Evolutionary conservation across 2,113 vertebrate species (phyloP), one percentile per base, ranked within the genome.

Genomic region (Pachycephala philippinensis): DNA sequence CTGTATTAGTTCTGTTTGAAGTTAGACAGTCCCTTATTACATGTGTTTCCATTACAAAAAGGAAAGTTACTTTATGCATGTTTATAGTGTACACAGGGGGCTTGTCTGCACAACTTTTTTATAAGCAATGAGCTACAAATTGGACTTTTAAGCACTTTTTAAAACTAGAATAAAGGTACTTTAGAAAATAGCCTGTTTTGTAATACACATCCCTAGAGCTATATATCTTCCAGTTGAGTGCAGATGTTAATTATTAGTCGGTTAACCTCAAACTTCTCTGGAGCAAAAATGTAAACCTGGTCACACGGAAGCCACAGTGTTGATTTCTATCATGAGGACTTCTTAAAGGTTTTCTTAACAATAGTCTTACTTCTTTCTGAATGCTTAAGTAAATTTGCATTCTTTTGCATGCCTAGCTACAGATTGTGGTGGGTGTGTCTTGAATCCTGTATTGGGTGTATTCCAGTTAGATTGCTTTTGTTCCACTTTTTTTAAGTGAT

Each of bases 191-290:
- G 57, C 33, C 11, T 87, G 74, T 95, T 97, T 94, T 94, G 84
- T 95, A 93, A 94, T 93, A 91, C 59, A 59, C 71, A 84, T 80
- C 95, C 93, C 95, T 96, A 59, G 92, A 93, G 82, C 70, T 90
- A 40, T 90, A 61, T 93, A 83, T 89, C 90, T 96, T 95, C 78
- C 75, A 95, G 50, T 91, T 85, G 71, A 91, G 39, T 93, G 75
- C 85, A 95, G 84, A 88, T 96, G 90, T 96, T 96, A 95, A 96
- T 97, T 97, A 94, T 94, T 96, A 94, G 87, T 94, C 10, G 85
- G 93, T 97, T 96, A 97, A 94, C 95, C 95, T 95, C 93, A 94
- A 47, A 90, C 59, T 95, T 95, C 88, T 83, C 64, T 88, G 85
- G 52, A 93, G 66, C 63, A 66, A 86, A 85, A 85, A 72, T 80